Conservation (phyloP, 2,888 invertebrate genomes). For the Mesochorus sp. region DNA sequence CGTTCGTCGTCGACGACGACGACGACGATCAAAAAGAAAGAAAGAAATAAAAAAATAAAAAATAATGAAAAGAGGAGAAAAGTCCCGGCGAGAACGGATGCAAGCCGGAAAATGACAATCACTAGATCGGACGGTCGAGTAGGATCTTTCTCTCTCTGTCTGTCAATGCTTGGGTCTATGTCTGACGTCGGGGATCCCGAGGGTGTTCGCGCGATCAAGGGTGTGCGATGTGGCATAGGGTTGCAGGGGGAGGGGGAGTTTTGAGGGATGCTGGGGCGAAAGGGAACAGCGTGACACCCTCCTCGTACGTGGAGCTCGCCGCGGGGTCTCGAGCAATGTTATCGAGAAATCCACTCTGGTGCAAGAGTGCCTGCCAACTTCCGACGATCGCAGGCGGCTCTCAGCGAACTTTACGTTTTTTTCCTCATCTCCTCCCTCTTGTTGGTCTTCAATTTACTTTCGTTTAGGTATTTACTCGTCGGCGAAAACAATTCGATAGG, state of each 20-base stretch:
- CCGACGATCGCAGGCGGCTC: conserved; percentile 29
- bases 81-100: conserved; percentile 72
- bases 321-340: conserved; percentile 47
- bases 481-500: background rate
- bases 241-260: conserved; percentile 42
- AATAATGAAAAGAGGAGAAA: conserved; percentile 33
- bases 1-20: conserved; percentile 40
- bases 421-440: background rate
- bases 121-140: conserved; percentile 69
- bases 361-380: conserved; percentile 23
- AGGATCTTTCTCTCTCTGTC: conserved; percentile 66
- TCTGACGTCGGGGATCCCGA: conserved; percentile 77
- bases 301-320: conserved; percentile 51
- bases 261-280: background rate
- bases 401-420: background rate
- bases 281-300: conserved; percentile 16
- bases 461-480: too few relatives aligned
- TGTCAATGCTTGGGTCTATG: conserved; percentile 68
- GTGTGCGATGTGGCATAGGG: conserved; percentile 23
- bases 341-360: conserved; percentile 51
- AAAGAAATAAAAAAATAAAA: background rate
- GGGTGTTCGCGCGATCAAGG: conserved; percentile 47
- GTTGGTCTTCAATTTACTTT: background rate
- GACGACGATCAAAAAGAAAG: too few relatives aligned
- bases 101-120: conserved; percentile 82